Conservation (phyloP, 2,113 vertebrate genomes). For the Setophaga kirtlandii region DNA sequence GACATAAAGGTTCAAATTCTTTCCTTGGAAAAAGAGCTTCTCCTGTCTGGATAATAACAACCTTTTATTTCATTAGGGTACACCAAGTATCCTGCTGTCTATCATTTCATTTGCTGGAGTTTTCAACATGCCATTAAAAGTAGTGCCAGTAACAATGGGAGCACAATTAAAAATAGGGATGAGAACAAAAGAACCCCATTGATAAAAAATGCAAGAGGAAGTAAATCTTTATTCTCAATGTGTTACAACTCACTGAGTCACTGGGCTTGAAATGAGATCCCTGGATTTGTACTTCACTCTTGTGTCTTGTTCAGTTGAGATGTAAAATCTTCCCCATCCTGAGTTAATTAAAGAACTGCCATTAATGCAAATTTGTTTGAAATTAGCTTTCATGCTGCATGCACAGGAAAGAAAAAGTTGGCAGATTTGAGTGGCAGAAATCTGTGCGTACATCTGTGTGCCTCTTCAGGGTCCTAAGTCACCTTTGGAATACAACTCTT, state of each 20-base stretch:
- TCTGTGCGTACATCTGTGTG: neutral
- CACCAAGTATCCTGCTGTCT: neutral
- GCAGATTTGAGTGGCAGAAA: neutral
- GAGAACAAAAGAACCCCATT: neutral
- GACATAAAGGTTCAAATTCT: neutral
- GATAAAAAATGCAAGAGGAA: neutral
- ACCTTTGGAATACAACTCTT: neutral
- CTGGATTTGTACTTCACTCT: neutral
- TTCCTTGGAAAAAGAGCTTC: neutral
- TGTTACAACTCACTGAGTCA: neutral
- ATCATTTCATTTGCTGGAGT: neutral
- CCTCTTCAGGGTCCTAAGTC: neutral
- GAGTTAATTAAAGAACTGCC: neutral
- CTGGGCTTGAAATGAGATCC: neutral
- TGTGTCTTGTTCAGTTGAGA: neutral
- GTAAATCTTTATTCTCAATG: neutral
- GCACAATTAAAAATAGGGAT: neutral
- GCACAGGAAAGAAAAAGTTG: neutral
- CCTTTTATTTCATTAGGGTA: neutral
- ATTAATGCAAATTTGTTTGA: conserved; percentile 2
- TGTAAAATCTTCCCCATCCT: neutral
- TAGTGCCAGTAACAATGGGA: neutral
- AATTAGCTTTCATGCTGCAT: neutral
- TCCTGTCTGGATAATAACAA: neutral
- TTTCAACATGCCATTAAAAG: neutral